Base-by-base conservation (phyloP, 2,113 vertebrate species). In the Lamprotornis superbus region DNA sequence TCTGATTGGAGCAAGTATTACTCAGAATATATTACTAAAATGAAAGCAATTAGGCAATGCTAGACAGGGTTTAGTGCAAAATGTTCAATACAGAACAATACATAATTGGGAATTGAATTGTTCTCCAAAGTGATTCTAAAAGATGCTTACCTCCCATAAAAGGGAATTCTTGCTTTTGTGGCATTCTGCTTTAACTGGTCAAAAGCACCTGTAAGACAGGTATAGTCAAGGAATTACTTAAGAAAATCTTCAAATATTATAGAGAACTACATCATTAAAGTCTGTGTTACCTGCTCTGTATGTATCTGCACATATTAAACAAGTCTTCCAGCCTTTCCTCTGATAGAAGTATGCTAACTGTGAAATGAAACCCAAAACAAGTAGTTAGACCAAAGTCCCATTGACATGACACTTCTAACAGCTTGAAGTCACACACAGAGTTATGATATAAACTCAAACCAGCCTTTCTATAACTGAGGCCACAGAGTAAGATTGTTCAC, bases 241-340 rank as follows among this genome's bases (percentile, higher is more conserved):
- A 87, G 71, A 74, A 64, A 42, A 61, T 44, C 52, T 65, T 5
- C 39, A 90, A 82, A 6, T 31, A 63, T 35, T 59, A 44, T 7
- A 9, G 37, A 87, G 46, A 87, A 60, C 10, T 47, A 33, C 30
- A 70, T 35, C 6, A 46, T 25, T 70, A 50, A 75, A 84, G 65
- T 61, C 46, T 50, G 83, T 57, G 80, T 96, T 97, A 99, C 99
- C 99, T 95, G 99, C 99, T 99, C 99, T 98, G 98, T 99, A 99
- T 53, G 99, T 99, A 96, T 99, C 99, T 31, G 99, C 99, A 97
- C 99, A 99, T 98, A 99, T 99, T 95, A 99, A 98, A 97, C 99
- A 99, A 1, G 99, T 99, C 98, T 99, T 99, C 99, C 99, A 99
- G 89, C 99, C 99, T 98, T 99, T 99, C 95, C 99, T 99, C 98